Percentiles rank a stretch among this genome's conserved stretches.
Conservation (phyloP, 1,140 invertebrate genomes). For the Macrosteles quadrilineatus region DNA sequence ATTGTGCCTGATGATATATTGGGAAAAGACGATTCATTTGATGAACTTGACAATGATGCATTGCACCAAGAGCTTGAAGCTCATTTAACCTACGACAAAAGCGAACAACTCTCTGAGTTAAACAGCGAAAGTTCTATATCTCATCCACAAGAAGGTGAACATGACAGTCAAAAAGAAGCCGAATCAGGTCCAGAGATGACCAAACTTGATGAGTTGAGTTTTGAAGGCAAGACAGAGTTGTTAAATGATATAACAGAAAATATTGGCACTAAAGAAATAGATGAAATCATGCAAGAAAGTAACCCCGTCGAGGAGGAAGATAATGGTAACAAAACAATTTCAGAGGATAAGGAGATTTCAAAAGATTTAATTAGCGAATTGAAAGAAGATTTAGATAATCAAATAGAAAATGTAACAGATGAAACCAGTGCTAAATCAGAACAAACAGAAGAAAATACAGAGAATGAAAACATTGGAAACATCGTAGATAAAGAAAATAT, state of each 20-base stretch:
- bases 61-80: background rate
- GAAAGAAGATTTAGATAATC: background rate
- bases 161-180: background rate
- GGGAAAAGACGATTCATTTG: slow-evolving; percentile 13
- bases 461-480: background rate
- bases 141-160: background rate
- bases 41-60: slow-evolving; percentile 5
- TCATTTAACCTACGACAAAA: background rate
- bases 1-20: slow-evolving; percentile 7
- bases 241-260: background rate
- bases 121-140: background rate
- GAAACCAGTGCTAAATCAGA: background rate
- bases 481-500: background rate
- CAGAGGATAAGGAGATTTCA: background rate
- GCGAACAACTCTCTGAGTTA: background rate
- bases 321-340: background rate
- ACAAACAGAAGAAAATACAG: background rate
- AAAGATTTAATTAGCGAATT: background rate
- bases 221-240: slow-evolving; percentile 2
- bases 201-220: slow-evolving; percentile 13
- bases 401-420: background rate
- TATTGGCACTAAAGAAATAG: slow-evolving; percentile 11
- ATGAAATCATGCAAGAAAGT: slow-evolving; percentile 1
- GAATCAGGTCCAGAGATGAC: background rate
- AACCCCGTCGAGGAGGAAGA: background rate